Evolutionary conservation across 2,888 invertebrate genomes (phyloP).

Genomic region (Zonitis immaculata): DNA sequence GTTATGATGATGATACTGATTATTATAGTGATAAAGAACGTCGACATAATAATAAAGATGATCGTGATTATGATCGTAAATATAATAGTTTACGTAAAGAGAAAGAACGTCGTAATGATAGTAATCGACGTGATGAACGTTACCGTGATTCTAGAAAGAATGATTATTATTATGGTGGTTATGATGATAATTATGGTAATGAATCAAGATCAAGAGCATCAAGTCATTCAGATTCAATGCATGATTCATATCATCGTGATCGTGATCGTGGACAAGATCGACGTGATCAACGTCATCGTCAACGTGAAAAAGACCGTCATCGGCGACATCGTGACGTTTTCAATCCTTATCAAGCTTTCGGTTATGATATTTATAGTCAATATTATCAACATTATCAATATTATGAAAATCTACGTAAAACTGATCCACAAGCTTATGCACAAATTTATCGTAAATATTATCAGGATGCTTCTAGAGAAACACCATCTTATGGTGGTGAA

Average conservation of each 20-base stretch:
- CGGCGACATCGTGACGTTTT: slow-evolving; percentile 40
- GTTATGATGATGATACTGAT: slow-evolving; percentile 62
- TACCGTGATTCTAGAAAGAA: slow-evolving; percentile 33
- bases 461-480: slow-evolving; percentile 37
- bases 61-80: slow-evolving; percentile 44
- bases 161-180: slow-evolving; percentile 41
- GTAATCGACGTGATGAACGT: slow-evolving; percentile 36
- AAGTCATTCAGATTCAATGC: slow-evolving; percentile 48
- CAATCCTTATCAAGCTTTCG: slow-evolving; percentile 42
- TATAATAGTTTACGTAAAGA: slow-evolving; percentile 44
- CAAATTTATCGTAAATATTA: slow-evolving; percentile 72
- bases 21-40: slow-evolving; percentile 64
- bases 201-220: slow-evolving; percentile 43
- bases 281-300: too few species aligned
- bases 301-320: slow-evolving; percentile 38
- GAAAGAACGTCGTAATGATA: slow-evolving; percentile 42
- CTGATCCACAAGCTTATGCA: slow-evolving; percentile 74
- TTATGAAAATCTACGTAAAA: slow-evolving; percentile 70
- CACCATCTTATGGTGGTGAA: slow-evolving; percentile 49
- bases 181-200: slow-evolving; percentile 45
- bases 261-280: slow-evolving; percentile 32
- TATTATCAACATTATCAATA: slow-evolving; percentile 65
- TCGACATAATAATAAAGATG: slow-evolving; percentile 48
- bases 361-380: slow-evolving; percentile 56
- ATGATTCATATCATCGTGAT: slow-evolving; percentile 41